Evolutionary conservation across 2,113 vertebrate genomes (phyloP), one percentile per base, ranked within the genome.

Genomic region (Panthera tigris): DNA sequence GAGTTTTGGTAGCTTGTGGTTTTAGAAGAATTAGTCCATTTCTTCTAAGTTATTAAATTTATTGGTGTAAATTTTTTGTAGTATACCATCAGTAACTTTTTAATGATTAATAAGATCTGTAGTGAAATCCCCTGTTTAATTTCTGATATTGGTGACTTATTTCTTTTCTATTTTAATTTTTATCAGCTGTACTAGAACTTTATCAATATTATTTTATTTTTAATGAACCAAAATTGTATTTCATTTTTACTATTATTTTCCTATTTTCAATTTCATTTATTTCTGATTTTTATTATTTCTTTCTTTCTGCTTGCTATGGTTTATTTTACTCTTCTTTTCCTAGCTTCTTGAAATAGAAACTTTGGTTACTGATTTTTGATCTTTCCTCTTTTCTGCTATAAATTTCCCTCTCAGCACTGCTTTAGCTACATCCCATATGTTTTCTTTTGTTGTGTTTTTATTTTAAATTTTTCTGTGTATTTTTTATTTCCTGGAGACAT

Each of bases 361-460:
- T 85, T 69, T 85, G 10, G 16, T 95, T 89, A 84, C 4, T 68
- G 9, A 94, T 80, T 82, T 63, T 21, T 50, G 61, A 63, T 4
- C 25, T 79, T 91, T 63, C 6, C 9, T 83, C n/a, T 85, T 91
- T 84, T 79, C 76, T 45, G 57, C 39, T 61, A 13, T 81, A 52
- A 69, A 81, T 90, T 57, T 85, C 65, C 33, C 27, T 86, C 33
- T 69, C 7, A 21, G 48, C 6, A 66, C 15, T 94, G 16, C 7
- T 83, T 94, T 94, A 94, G 19, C 66, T 93, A 25, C 7, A 76
- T 63, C 25, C 57, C 57, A 86, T 13, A 76, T 25, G 19, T 66
- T 93, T 95, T 63, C 29, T 50, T 92, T 36, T 66, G n/a, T 36
- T 92, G 36, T 92, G 39, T 79, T 96, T 95, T 96, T 21, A 14